phyloP scores from a whole-genome alignment of 2,888 invertebrate species.

The Drosophila paranaensis region DNA sequence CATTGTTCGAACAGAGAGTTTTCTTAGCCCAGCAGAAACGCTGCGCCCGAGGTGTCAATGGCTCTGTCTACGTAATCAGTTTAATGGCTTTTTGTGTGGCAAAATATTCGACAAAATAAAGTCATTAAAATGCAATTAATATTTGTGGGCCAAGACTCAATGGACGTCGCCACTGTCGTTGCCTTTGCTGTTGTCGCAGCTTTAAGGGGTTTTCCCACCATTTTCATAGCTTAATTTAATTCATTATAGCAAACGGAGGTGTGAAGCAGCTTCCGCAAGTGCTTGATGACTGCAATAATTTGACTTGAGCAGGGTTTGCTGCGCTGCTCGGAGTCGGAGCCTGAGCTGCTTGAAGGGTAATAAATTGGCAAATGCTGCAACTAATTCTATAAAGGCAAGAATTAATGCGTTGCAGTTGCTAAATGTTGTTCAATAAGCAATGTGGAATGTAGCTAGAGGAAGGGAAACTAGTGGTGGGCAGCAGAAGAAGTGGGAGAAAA shows the following conservation, averaged over 20 bases:
- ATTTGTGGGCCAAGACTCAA: conserved; percentile 39
- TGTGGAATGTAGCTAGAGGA: neutral
- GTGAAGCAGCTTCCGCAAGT: neutral
- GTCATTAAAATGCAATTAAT: conserved; percentile 79
- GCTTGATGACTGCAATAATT: conserved; percentile 16
- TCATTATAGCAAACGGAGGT: conserved; percentile 52
- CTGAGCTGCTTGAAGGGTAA: neutral
- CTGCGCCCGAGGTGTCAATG: conserved; percentile 65
- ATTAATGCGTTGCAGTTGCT: conserved; percentile 13
- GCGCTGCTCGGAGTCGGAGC: neutral
- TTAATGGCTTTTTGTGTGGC: conserved; percentile 67
- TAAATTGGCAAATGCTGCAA: conserved; percentile 34
- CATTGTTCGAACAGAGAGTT: conserved; percentile 3
- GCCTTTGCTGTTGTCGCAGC: too few species aligned
- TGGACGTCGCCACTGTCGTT: neutral
- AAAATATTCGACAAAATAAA: conserved; percentile 61
- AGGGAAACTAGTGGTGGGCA: neutral
- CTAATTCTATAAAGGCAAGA: conserved; percentile 5
- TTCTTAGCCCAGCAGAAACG: neutral
- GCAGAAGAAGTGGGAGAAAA: too few species aligned
- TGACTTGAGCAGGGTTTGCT: conserved; percentile 14
- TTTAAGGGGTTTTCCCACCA: conserved; percentile 40
- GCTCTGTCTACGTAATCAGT: conserved; percentile 67
- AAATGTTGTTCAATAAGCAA: conserved; percentile 25
- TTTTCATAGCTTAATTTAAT: conserved; percentile 68